Evolutionary conservation across 2,888 invertebrate genomes (phyloP).

Genomic region (Notocelia uddmanniana): DNA sequence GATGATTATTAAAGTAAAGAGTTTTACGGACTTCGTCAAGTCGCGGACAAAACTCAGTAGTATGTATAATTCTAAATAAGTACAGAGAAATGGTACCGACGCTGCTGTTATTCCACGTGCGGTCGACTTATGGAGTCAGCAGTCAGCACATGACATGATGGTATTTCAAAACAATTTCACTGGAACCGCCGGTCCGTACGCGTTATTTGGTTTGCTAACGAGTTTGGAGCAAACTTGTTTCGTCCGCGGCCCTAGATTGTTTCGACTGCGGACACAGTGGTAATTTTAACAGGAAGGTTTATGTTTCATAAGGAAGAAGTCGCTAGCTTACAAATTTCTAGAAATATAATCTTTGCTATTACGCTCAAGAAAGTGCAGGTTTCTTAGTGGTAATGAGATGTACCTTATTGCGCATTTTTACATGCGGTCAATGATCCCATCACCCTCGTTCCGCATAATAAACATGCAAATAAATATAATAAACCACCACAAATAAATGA

Average conservation of each 20-base stretch:
- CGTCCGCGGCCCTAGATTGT: slow-evolving; percentile 23
- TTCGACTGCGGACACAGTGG: slow-evolving; percentile 25
- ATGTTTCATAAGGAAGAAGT: neutral
- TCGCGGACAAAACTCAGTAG: no score
- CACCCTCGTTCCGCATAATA: no score
- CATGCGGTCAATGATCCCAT: no score
- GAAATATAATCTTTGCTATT: no score
- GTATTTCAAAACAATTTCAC: slow-evolving; percentile 34
- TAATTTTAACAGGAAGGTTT: slow-evolving; percentile 22
- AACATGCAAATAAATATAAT: no score
- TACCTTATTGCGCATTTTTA: no score
- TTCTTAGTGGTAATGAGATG: no score
- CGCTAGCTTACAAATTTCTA: neutral
- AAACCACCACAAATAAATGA: no score
- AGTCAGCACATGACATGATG: neutral
- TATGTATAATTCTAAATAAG: no score
- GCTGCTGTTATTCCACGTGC: neutral
- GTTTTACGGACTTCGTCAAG: no score
- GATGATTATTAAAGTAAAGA: no score
- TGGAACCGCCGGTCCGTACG: slow-evolving; percentile 27
- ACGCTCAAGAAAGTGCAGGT: no score
- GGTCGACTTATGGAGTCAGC: neutral
- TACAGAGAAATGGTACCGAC: neutral
- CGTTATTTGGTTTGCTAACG: slow-evolving; percentile 41
- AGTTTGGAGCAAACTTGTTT: slow-evolving; percentile 36